These are phyloP conservation scores for Otolemur garnettii DNA, from an alignment of 2,113 vertebrate species.

Conservation along the genomic window DNA sequence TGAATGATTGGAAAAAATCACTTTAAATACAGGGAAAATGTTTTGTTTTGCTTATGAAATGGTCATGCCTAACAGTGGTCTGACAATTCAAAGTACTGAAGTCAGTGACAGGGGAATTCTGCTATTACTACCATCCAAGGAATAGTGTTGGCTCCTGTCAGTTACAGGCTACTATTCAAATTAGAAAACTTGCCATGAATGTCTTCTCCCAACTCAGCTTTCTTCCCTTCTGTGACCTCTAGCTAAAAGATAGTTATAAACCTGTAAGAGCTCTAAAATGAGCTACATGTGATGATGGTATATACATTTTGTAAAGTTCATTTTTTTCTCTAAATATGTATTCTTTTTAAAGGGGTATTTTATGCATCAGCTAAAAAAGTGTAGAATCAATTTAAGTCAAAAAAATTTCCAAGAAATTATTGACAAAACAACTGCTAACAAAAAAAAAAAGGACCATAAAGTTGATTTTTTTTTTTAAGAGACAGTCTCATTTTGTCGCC, in stretches of 20 bases:
- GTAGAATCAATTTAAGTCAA: not conserved
- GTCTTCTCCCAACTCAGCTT: not conserved
- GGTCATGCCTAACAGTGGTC: not conserved
- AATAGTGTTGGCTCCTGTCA: not conserved
- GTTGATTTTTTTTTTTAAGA: not conserved
- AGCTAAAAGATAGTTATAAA: not conserved
- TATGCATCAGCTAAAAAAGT: not conserved
- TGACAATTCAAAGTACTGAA: not conserved
- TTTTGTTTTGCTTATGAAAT: constrained; percentile 31
- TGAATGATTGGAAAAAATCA: not conserved
- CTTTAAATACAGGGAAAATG: constrained; percentile 1
- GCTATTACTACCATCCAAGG: not conserved
- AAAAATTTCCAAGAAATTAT: not conserved
- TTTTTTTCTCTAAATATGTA: not conserved
- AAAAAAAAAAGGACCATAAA: constrained; percentile 9
- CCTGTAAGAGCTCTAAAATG: not conserved
- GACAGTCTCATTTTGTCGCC: too few relatives aligned
- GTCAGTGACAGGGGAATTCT: not conserved
- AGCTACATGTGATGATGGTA: not conserved
- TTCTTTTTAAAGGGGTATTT: not conserved
- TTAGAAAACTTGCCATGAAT: not conserved
- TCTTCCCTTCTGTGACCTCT: not conserved
- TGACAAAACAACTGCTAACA: not conserved
- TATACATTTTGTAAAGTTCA: not conserved
- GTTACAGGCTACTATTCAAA: constrained; percentile 15